Percentiles rank a stretch among this genome's conserved stretches.
phyloP scores from a whole-genome alignment of 2,113 vertebrate genomes.

The Sitta europaea region DNA sequence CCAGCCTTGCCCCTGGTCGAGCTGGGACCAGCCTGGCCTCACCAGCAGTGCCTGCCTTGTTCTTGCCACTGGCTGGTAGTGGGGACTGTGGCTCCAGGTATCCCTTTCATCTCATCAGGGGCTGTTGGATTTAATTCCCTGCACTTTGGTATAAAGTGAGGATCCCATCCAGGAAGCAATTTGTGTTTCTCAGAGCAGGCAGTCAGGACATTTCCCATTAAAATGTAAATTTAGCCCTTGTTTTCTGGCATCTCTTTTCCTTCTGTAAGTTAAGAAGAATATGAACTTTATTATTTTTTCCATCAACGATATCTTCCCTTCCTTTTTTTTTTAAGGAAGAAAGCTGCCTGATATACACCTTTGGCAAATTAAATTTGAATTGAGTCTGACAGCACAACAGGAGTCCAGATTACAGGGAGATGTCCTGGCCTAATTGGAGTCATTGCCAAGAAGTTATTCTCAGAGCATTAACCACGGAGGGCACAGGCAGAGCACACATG shows the following conservation, averaged over 20 bases:
- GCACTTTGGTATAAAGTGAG: background rate
- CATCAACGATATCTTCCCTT: slow-evolving; percentile 7
- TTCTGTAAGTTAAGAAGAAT: slow-evolving; percentile 41
- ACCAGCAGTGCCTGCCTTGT: background rate
- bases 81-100: background rate
- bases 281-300: slow-evolving; percentile 50
- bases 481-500: background rate
- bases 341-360: background rate
- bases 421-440: slow-evolving; percentile 34
- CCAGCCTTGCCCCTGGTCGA: background rate
- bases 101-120: background rate
- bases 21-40: background rate
- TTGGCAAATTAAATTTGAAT: slow-evolving; percentile 59
- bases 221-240: slow-evolving; percentile 55
- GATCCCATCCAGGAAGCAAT: slow-evolving; percentile 17
- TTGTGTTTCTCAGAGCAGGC: slow-evolving; percentile 13
- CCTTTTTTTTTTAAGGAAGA: slow-evolving; percentile 20
- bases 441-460: background rate
- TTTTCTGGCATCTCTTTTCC: slow-evolving; percentile 36
- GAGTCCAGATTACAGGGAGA: slow-evolving; percentile 37
- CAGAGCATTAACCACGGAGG: background rate
- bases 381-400: slow-evolving; percentile 52
- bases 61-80: background rate
- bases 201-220: slow-evolving; percentile 55
- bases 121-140: slow-evolving; percentile 22